Conservation (phyloP, 2,113 vertebrate genomes). For the Gila orcuttii region DNA sequence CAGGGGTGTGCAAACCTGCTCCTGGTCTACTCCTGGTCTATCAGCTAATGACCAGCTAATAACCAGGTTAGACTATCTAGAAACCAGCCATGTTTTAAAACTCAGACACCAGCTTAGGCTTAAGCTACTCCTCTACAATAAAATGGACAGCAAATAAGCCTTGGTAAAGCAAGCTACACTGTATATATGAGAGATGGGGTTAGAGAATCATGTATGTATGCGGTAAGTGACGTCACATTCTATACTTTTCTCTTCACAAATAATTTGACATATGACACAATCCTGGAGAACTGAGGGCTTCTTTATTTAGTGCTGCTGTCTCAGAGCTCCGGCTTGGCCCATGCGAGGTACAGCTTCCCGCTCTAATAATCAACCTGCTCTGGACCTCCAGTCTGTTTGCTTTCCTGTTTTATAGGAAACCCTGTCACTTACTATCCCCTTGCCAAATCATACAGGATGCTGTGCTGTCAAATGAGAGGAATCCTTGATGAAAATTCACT, state of each 20-base stretch:
- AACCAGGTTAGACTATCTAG: background rate
- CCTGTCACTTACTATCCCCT: conserved; percentile 7
- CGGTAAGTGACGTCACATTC: conserved; percentile 2
- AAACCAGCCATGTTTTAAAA: background rate
- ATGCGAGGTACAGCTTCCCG: background rate
- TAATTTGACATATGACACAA: conserved; percentile 35
- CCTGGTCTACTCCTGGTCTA: background rate
- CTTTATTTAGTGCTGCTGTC: conserved; percentile 37
- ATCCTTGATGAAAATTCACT: background rate
- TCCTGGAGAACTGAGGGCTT: background rate
- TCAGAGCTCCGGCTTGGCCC: background rate
- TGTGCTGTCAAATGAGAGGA: background rate
- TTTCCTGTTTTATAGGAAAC: conserved; percentile 5
- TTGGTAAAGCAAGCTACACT: background rate
- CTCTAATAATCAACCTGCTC: conserved; percentile 17
- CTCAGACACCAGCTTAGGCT: background rate
- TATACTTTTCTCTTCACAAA: conserved; percentile 10
- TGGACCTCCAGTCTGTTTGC: conserved; percentile 4
- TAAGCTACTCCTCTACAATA: background rate
- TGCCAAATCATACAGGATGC: background rate
- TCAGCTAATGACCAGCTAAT: background rate
- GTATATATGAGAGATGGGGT: background rate
- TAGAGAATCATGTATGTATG: background rate
- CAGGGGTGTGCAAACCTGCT: background rate
- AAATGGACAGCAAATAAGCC: conserved; percentile 13